Percentiles rank a stretch among this genome's conserved stretches.
Conservation (phyloP, 37 sponge, comb jelly and placozoan genomes). For the Halisarca cf. caerulea region DNA sequence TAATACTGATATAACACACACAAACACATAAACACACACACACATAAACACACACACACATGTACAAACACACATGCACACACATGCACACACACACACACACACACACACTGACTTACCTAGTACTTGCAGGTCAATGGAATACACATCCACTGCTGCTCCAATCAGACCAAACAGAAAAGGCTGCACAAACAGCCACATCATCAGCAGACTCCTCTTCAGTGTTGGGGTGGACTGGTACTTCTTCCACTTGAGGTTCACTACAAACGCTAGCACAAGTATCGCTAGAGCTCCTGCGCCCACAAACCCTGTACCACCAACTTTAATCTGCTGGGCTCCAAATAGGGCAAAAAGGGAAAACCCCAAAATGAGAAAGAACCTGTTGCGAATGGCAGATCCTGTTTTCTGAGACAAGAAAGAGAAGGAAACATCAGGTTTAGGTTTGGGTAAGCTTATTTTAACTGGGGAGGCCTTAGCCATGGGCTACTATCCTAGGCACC, state of each 20-base stretch:
- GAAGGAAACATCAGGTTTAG: no score
- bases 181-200: constrained; percentile 92
- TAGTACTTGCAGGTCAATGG: constrained; percentile 35
- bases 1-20: background rate
- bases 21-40: background rate
- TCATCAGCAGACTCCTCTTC: constrained; percentile 36
- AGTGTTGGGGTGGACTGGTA: constrained; percentile 9
- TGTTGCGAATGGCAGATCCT: constrained; percentile 52
- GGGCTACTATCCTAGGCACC: no score
- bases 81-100: constrained; percentile 10
- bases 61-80: background rate
- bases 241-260: constrained; percentile 57
- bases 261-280: constrained; percentile 69
- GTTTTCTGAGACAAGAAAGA: constrained; percentile 30
- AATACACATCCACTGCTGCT: constrained; percentile 67
- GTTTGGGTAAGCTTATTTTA: no score
- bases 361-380: constrained; percentile 57
- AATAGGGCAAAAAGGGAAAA: constrained; percentile 73
- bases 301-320: constrained; percentile 75
- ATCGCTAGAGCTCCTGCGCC: constrained; percentile 87
- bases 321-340: constrained; percentile 54
- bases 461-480: no score
- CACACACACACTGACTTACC: constrained; percentile 29
- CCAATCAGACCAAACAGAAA: constrained; percentile 93
- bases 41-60: background rate